Percentiles rank a stretch among this genome's conserved stretches.
Evolutionary conservation across 2,113 vertebrate genomes (phyloP).

Genomic region (Chiloscyllium plagiosum): DNA sequence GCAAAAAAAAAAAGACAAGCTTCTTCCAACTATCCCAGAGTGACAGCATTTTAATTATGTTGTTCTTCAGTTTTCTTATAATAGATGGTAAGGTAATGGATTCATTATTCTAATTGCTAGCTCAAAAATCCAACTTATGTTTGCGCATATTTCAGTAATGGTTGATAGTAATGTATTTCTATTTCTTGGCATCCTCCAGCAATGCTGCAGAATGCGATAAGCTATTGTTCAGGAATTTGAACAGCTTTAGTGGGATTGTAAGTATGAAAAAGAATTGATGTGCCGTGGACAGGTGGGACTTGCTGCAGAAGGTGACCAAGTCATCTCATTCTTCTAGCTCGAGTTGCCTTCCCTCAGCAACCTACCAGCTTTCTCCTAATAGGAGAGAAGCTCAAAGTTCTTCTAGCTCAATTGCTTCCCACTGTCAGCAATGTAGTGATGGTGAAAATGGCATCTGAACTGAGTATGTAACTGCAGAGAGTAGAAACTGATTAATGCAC

Average conservation of each 20-base stretch:
- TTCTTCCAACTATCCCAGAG: constrained; percentile 3
- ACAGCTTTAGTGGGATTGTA: neutral
- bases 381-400: neutral
- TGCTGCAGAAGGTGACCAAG: neutral
- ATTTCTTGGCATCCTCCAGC: neutral
- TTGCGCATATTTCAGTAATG: neutral
- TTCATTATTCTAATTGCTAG: neutral
- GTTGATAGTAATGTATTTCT: neutral
- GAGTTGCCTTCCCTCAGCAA: neutral
- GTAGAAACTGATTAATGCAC: neutral
- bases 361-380: neutral
- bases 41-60: neutral
- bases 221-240: neutral
- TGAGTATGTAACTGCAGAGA: neutral
- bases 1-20: neutral
- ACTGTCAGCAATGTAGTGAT: neutral
- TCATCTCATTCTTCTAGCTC: neutral
- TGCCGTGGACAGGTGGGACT: neutral
- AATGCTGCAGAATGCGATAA: neutral
- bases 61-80: neutral
- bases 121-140: neutral
- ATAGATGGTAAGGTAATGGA: neutral
- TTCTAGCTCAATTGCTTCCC: neutral
- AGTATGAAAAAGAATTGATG: neutral
- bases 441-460: neutral